These are phyloP conservation scores for Bursaphelenchus okinawaensis DNA, from an alignment of 2,888 invertebrate species.

Conservation along the genomic window DNA sequence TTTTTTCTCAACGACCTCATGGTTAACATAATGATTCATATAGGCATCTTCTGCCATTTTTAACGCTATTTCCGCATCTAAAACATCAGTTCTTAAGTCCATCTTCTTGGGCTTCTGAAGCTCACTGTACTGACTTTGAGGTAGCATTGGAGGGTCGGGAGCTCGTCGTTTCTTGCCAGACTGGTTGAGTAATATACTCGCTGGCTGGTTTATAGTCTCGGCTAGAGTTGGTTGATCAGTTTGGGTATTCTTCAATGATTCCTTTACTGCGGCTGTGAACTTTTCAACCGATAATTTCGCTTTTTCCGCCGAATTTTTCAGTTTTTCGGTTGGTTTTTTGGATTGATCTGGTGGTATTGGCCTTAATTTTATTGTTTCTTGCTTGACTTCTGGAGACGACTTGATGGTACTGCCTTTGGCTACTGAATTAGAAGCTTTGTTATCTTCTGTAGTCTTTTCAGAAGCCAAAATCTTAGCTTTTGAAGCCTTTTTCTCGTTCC, in stretches of 20 bases:
- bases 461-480: too few relatives aligned
- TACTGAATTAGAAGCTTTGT: not conserved
- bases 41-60: not conserved
- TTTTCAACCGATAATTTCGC: constrained; percentile 1
- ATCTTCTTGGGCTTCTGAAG: not conserved
- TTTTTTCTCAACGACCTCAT: too few relatives aligned
- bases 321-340: not conserved
- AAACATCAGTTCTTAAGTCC: not conserved
- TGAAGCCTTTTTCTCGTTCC: too few relatives aligned
- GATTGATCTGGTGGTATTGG: too few relatives aligned
- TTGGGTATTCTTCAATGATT: not conserved
- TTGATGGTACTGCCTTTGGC: not conserved
- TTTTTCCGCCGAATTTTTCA: too few relatives aligned
- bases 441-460: not conserved
- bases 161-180: not conserved
- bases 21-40: not conserved
- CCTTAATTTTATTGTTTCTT: too few relatives aligned
- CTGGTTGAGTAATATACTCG: not conserved
- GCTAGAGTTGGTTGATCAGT: not conserved
- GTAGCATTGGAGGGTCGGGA: not conserved
- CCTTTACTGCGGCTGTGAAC: not conserved
- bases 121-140: not conserved
- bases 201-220: not conserved
- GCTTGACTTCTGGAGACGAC: not conserved
- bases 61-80: not conserved